phyloP scores from a whole-genome alignment of 2,113 vertebrate genomes.

The Gorsachius goisagi region DNA sequence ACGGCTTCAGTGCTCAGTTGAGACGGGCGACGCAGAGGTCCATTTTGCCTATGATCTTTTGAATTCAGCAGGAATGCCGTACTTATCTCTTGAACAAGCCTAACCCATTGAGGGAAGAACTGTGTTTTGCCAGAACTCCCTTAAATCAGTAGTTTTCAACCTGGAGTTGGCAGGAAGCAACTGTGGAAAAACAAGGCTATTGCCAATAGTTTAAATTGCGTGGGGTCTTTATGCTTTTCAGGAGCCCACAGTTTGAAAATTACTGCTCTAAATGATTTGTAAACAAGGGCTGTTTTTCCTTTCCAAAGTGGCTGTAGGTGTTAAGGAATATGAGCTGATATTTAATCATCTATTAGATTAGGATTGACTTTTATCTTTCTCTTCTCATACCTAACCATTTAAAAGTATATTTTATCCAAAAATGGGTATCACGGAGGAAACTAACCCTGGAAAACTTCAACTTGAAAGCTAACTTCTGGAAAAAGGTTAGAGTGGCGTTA shows the following conservation, averaged over 20 bases:
- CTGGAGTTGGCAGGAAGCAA: constrained; percentile 1
- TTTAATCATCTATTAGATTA: neutral
- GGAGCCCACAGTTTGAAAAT: constrained; percentile 4
- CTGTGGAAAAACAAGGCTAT: neutral
- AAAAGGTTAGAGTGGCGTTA: neutral
- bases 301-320: neutral
- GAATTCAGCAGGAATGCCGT: neutral
- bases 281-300: neutral
- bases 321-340: constrained; percentile 1
- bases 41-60: neutral
- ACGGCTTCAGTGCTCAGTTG: neutral
- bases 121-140: neutral
- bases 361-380: neutral
- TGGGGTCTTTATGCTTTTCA: neutral
- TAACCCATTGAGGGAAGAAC: neutral
- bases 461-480: neutral
- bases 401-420: neutral
- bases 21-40: neutral
- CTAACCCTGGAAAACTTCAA: neutral
- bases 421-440: neutral
- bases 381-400: neutral
- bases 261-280: neutral
- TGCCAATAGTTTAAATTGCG: constrained; percentile 8
- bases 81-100: neutral
- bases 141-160: neutral